Percentiles rank a stretch among this genome's conserved stretches.
Evolutionary conservation across 2,113 vertebrate genomes (phyloP).

Genomic region (Mormoops blainvillei): DNA sequence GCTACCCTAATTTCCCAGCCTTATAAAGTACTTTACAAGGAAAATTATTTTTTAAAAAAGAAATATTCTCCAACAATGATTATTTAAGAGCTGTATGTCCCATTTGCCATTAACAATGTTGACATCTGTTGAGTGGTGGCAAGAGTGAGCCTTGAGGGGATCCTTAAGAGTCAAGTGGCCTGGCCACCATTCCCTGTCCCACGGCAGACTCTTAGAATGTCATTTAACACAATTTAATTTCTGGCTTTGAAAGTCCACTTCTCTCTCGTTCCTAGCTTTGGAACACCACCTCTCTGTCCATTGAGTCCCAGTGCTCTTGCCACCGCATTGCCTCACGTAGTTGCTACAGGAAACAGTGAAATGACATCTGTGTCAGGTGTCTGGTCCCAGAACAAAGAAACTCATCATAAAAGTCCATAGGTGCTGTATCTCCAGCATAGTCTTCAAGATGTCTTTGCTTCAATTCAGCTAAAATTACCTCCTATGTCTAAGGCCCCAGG

Average conservation of each 20-base stretch:
- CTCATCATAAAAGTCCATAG: background rate
- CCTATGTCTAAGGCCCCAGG: background rate
- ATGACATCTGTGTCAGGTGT: background rate
- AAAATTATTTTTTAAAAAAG: background rate
- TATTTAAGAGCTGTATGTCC: background rate
- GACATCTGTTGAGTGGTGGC: background rate
- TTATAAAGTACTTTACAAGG: background rate
- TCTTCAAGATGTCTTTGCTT: background rate
- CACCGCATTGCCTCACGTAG: background rate
- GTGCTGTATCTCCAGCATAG: background rate
- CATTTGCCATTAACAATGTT: background rate
- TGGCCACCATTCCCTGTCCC: background rate
- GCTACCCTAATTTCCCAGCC: background rate
- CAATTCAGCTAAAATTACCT: background rate
- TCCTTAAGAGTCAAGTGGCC: background rate
- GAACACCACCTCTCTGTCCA: background rate
- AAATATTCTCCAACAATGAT: background rate
- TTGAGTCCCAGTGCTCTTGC: background rate
- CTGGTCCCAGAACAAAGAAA: background rate
- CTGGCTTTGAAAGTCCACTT: background rate
- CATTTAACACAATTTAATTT: background rate
- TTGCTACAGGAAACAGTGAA: background rate
- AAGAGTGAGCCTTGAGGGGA: too few species aligned
- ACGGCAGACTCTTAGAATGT: background rate
- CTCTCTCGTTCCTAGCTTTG: background rate